These are phyloP conservation scores for Phyllotis vaccarum DNA, from an alignment of 2,797 vertebrate species.

Conservation along the genomic window DNA sequence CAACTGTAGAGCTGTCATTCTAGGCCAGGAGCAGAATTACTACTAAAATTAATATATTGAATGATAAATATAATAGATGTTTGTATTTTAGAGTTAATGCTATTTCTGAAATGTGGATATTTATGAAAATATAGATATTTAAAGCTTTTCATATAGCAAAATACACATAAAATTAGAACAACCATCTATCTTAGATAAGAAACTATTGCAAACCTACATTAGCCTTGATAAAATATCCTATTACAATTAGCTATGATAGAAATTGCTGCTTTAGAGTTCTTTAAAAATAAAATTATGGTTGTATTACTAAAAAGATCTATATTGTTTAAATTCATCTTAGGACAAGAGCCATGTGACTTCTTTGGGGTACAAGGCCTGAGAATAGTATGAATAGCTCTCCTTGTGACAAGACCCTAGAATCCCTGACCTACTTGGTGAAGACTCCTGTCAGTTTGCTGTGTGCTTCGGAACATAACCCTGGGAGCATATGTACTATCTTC, in stretches of 20 bases:
- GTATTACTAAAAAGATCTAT: background rate
- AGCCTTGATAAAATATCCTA: background rate
- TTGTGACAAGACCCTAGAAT: background rate
- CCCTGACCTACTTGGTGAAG: background rate
- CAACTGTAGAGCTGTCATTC: slow-evolving; percentile 41
- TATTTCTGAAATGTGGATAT: background rate
- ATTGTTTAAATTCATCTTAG: background rate
- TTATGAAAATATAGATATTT: background rate
- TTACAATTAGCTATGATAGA: background rate
- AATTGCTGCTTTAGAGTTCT: background rate
- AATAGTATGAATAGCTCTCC: background rate
- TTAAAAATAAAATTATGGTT: background rate
- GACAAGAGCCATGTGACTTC: background rate
- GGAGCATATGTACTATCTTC: no score
- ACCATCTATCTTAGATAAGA: background rate
- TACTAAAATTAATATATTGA: slow-evolving; percentile 45
- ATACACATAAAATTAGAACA: background rate
- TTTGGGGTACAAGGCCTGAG: background rate
- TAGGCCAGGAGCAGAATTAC: background rate
- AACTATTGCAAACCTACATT: background rate
- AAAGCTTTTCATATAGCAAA: background rate
- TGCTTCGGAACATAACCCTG: background rate
- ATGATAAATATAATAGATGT: background rate
- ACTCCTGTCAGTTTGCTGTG: background rate
- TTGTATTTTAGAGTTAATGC: slow-evolving; percentile 23